Conservation (phyloP, 2,888 invertebrate genomes). For the Oligia fasciuncula region DNA sequence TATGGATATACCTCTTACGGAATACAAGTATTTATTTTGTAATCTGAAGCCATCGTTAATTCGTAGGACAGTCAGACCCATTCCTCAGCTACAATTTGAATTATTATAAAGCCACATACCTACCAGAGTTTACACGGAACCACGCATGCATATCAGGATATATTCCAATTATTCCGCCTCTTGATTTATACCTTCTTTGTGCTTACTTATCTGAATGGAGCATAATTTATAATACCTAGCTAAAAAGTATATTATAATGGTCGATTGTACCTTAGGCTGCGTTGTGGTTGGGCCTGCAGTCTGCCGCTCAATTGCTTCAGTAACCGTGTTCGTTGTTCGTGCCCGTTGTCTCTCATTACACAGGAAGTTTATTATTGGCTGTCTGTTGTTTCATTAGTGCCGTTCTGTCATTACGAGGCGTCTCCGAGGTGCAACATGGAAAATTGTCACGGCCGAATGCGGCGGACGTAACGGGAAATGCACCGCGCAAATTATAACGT, state of each 20-base stretch:
- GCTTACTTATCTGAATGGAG: slow-evolving; percentile 62
- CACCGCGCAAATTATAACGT: slow-evolving; percentile 82
- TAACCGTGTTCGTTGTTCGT: slow-evolving; percentile 66
- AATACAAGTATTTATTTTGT: slow-evolving; percentile 49
- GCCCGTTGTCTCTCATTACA: slow-evolving; percentile 79
- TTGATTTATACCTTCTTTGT: slow-evolving; percentile 63
- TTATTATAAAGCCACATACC: slow-evolving; percentile 42
- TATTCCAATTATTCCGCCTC: slow-evolving; percentile 61
- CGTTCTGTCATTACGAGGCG: slow-evolving; percentile 81
- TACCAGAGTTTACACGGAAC: slow-evolving; percentile 41
- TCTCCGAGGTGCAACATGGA: slow-evolving; percentile 73
- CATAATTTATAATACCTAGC: slow-evolving; percentile 57
- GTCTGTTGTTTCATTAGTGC: slow-evolving; percentile 82
- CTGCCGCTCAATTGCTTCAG: slow-evolving; percentile 65
- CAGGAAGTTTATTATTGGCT: slow-evolving; percentile 77
- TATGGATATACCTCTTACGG: slow-evolving; percentile 50
- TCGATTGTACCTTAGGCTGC: slow-evolving; percentile 66
- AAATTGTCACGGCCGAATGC: slow-evolving; percentile 76
- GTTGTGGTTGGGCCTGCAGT: slow-evolving; percentile 68
- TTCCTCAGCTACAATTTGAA: slow-evolving; percentile 18
- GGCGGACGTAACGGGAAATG: slow-evolving; percentile 82
- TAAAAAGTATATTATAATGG: slow-evolving; percentile 59
- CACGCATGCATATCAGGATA: slow-evolving; percentile 39
- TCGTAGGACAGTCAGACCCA: slow-evolving; percentile 11
- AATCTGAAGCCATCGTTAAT: slow-evolving; percentile 46